Evolutionary conservation across 2,888 invertebrate species (phyloP).

Genomic region (Athalia cordata): DNA sequence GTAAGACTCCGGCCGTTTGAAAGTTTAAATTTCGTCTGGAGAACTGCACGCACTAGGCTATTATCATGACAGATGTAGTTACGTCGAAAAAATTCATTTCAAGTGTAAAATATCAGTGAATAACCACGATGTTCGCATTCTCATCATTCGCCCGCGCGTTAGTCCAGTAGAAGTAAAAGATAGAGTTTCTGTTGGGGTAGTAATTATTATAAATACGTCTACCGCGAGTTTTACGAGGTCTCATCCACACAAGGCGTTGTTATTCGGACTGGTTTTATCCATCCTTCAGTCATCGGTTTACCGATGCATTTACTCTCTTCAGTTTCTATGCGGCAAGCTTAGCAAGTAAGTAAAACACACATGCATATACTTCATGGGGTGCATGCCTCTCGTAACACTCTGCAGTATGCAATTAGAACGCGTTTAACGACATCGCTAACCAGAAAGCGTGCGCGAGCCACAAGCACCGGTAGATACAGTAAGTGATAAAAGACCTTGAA

Average conservation of each 20-base stretch:
- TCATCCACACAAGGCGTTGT: constrained; percentile 30
- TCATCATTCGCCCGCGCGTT: not conserved
- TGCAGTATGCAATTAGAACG: too few relatives aligned
- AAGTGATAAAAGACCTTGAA: not conserved
- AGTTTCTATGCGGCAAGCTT: not conserved
- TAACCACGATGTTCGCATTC: not conserved
- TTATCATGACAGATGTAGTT: not conserved
- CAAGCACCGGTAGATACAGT: not conserved
- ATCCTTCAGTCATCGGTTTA: constrained; percentile 7
- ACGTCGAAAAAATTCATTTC: not conserved
- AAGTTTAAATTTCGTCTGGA: too few relatives aligned
- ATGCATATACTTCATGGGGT: too few relatives aligned
- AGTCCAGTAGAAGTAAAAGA: constrained; percentile 1
- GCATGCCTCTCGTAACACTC: too few relatives aligned
- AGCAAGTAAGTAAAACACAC: not conserved
- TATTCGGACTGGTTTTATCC: constrained; percentile 15
- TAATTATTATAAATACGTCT: constrained; percentile 34
- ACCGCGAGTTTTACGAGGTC: constrained; percentile 22
- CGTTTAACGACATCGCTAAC: not conserved
- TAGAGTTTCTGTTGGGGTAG: not conserved
- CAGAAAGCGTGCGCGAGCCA: not conserved
- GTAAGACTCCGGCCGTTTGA: too few relatives aligned
- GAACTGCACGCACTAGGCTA: not conserved
- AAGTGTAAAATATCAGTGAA: too few relatives aligned
- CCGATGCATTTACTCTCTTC: constrained; percentile 6